Percentiles rank a stretch among this genome's conserved stretches.
Conservation (phyloP, 2,797 vertebrate genomes). For the Sebastes vulpes region DNA sequence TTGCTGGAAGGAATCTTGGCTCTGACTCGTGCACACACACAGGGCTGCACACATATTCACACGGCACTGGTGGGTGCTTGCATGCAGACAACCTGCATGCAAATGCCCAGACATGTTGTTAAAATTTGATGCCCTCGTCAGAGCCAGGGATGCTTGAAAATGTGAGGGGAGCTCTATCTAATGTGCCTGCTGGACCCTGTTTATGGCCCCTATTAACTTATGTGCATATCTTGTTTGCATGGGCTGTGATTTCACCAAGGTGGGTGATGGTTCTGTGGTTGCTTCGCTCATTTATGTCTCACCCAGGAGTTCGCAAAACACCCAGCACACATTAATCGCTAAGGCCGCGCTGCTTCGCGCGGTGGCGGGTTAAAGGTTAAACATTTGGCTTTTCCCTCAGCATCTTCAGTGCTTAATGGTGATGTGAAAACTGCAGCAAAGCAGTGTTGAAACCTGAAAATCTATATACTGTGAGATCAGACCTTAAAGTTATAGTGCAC, state of each 20-base stretch:
- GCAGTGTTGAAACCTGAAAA: not conserved
- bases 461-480: not conserved
- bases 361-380: not conserved
- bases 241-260: constrained; percentile 15
- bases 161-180: constrained; percentile 1
- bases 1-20: constrained; percentile 35
- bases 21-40: constrained; percentile 5
- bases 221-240: constrained; percentile 21
- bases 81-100: constrained; percentile 23
- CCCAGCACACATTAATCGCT: constrained; percentile 1
- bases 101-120: constrained; percentile 25
- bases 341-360: not conserved
- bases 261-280: not conserved
- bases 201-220: constrained; percentile 34
- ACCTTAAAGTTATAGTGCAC: constrained; percentile 1
- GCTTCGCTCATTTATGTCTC: constrained; percentile 13
- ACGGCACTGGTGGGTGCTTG: not conserved
- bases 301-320: not conserved
- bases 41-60: not conserved
- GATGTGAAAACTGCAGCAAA: not conserved
- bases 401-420: not conserved
- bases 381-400: not conserved
- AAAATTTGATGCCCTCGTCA: constrained; percentile 44
- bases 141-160: constrained; percentile 37
- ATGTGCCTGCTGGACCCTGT: constrained; percentile 27